Evolutionary conservation across 2,797 vertebrate genomes (phyloP), one percentile per base, ranked within the genome.

Genomic region (Phrynocephalus guinanensis): DNA sequence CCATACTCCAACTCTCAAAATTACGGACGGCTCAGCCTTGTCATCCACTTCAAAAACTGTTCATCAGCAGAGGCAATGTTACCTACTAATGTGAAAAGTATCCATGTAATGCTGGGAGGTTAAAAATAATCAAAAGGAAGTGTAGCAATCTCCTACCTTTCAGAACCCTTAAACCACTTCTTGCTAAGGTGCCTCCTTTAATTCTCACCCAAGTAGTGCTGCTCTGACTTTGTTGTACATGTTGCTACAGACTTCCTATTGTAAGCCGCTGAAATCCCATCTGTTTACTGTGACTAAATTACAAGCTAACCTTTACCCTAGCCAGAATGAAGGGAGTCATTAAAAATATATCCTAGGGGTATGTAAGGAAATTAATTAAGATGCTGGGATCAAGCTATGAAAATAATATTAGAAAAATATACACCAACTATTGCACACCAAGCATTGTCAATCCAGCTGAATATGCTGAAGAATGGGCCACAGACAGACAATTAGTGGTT

Each of bases 21-120:
- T 93, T 8, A 93, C 91, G 73, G 90, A 91, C 88, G 88, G 33
- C 88, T 94, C 92, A 90, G 92, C 91, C 93, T 95, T 92, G 89
- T 92, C 94, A 90, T 90, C 85, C 85, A 92, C 87, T 91, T 88
- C 93, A 90, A 93, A 92, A 92, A 88, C n/a, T 90, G 79, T 84
- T 91, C 90, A 63, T 79, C 86, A 85, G 86, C 88, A 82, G 44
- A 87, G 67, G 22, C 76, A 2, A 7, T 73, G 28, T 63, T 88
- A 83, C 71, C 90, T 88, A 67, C 30, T 89, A 92, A 81, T 28
- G 68, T 68, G 82, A 30, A 48, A 48, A 6, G 1, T 76, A 85
- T 85, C 71, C 75, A 75, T 68, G 63, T 6, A 76, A 90, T 3
- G 13, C 0, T 79, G 8, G 67, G 79, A 63, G n/a, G 33, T 68